Evolutionary conservation across 2,113 vertebrate genomes (phyloP).

Genomic region (Coracopsis vasa): DNA sequence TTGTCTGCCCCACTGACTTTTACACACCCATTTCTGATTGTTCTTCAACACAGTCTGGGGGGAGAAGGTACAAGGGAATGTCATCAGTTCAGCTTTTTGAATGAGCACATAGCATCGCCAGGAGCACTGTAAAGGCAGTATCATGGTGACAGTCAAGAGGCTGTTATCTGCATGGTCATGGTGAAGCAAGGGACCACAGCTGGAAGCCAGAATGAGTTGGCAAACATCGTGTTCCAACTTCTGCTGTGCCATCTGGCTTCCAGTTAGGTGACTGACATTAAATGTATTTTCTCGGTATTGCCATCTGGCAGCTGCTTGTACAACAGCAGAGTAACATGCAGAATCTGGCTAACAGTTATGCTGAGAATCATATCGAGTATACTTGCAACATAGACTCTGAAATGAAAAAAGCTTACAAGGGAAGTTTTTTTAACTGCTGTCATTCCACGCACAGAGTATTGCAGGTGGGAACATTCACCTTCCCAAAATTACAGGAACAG

Average conservation of each 20-base stretch:
- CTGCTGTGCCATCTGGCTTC: slow-evolving; percentile 52
- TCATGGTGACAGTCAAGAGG: neutral
- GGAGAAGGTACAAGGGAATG: neutral
- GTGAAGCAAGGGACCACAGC: neutral
- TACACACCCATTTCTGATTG: neutral
- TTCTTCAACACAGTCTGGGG: neutral
- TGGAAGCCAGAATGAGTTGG: slow-evolving; percentile 9
- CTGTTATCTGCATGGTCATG: neutral
- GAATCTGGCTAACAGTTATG: slow-evolving; percentile 32
- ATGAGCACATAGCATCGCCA: fast-evolving
- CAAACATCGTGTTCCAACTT: neutral
- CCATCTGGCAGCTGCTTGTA: slow-evolving; percentile 63
- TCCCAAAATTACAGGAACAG: neutral
- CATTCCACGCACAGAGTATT: neutral
- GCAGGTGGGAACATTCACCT: neutral
- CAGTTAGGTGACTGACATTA: slow-evolving; percentile 25
- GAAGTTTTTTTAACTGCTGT: neutral
- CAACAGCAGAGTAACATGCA: neutral
- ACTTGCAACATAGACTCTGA: neutral
- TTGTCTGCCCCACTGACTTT: neutral
- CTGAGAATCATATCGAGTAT: slow-evolving; percentile 8
- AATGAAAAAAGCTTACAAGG: neutral
- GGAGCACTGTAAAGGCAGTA: fast-evolving
- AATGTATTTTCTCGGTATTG: neutral
- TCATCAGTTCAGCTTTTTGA: neutral